Base-by-base conservation (phyloP, 2,113 vertebrate species). In the Ictalurus punctatus region DNA sequence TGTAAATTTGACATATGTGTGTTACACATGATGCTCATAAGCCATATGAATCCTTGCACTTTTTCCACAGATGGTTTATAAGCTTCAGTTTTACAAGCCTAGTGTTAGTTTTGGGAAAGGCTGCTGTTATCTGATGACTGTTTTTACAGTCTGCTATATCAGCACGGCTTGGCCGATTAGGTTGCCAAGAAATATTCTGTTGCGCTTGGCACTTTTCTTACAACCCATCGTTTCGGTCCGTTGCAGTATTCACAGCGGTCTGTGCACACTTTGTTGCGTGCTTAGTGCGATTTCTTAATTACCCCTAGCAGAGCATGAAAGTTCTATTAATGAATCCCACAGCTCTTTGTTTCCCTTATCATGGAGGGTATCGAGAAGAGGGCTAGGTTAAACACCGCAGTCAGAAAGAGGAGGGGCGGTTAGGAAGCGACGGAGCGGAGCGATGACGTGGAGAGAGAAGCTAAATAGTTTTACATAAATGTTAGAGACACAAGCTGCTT, bases 281-380 rank as follows among this genome's bases (percentile, higher is more conserved):
- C 80, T 89, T 61, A 84, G 84, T n/a, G 52, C 23, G 71, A 87
- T 89, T 86, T 84, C 85, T 84, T 74, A 56, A 89, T 91, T 87
- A 86, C 81, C 40, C 56, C 84, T 83, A 88, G 84, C 87, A 73
- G 90, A 88, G n/a, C 79, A 83, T 90, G 87, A 90, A 86, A 90
- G 54, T 69, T 12, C 84, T n/a, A 52, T 86, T 86, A 86, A 86
- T 87, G 78, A 69, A 74, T 69, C 16, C 79, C 48, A 37, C 78
- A 67, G 79, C 69, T 78, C 84, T 88, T 83, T 90, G 83, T 88
- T 83, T 90, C 65, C 44, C 12, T 65, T 81, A 30, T 48, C 52
- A 30, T 48, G 61, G 71, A 40, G 23, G 82, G 58, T 52, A 48
- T 27, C 37, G 16, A 27, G 73, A 6, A 76, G 56, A 65, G 84